These are phyloP conservation scores for Sebastes vulpes DNA, from an alignment of 2,797 vertebrate species.

Conservation along the genomic window DNA sequence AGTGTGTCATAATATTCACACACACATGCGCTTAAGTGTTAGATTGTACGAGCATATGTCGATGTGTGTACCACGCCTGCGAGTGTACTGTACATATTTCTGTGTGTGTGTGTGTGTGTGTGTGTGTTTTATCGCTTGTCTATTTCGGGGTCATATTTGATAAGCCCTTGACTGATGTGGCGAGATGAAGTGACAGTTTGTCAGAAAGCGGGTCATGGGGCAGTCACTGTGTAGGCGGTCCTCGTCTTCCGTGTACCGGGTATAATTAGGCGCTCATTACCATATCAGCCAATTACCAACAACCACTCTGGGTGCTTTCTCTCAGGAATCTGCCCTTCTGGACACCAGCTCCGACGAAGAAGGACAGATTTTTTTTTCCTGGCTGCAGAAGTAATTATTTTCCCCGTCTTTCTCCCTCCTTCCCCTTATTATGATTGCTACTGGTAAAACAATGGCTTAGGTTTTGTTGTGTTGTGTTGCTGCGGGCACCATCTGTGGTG, in stretches of 20 bases:
- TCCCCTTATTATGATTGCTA: conserved; percentile 81
- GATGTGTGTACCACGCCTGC: conserved; percentile 18
- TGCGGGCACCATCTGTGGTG: conserved; percentile 86
- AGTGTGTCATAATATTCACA: conserved; percentile 43
- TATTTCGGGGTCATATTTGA: conserved; percentile 86
- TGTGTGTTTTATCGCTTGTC: conserved; percentile 61
- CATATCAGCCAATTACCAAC: conserved; percentile 86
- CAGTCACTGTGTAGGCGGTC: conserved; percentile 75
- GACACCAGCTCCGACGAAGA: conserved; percentile 77
- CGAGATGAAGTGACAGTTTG: conserved; percentile 85
- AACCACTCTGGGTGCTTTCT: conserved; percentile 84
- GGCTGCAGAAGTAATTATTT: conserved; percentile 81
- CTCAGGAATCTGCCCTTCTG: conserved; percentile 88
- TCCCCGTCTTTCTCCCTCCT: conserved; percentile 65
- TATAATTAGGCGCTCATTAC: conserved; percentile 88
- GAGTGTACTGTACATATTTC: conserved; percentile 22
- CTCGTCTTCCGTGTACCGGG: conserved; percentile 66
- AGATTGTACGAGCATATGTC: conserved; percentile 41
- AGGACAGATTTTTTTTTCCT: conserved; percentile 74
- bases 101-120: conserved; percentile 5
- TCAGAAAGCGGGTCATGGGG: conserved; percentile 86
- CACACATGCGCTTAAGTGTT: conserved; percentile 43
- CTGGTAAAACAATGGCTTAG: conserved; percentile 83
- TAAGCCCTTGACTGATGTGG: conserved; percentile 83
- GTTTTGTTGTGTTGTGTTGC: conserved; percentile 80